Evolutionary conservation across 1,140 invertebrate species (phyloP), one percentile per base, ranked within the genome.

Genomic region (Lordiphosa mommai): DNA sequence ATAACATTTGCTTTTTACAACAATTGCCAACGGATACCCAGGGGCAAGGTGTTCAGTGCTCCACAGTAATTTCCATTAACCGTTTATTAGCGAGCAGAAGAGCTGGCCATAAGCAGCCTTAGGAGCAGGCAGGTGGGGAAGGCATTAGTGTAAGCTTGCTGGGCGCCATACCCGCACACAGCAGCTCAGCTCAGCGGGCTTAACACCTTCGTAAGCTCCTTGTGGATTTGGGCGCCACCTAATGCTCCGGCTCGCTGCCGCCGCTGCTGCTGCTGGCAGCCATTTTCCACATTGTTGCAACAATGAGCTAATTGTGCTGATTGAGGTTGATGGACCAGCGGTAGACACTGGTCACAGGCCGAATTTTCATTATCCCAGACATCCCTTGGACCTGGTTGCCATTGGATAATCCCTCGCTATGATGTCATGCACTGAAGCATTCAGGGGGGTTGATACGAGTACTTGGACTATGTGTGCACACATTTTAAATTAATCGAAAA

Each of bases 401-500:
- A 82, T 84, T 77, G 77, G 77, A 84, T 82, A 77, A 84, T 84
- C 77, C 77, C 13, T 43, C 9, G 3, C 20, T 43, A 7, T 17
- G 20, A 43, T 6, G 10, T 2, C 10, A 5, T 43, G 20, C 20
- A 1, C 20, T 23, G 20, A 23, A 23, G 20, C 20, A 23, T 23
- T 23, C 20, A 23, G 20, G 20, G 20, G 20, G 20, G 20, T 23
- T 23, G 17, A 20, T 20, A 20, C 17, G 17, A 20, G 17, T 20
- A 20, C 17, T 20, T 20, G 20, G 20, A 13, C 38, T 32, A 12
- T 44, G 10, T 16, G 23, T 38, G 4, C 12, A 12, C 29, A 34
- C 61, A 74, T 82, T 79, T 74, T 63, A 80, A 82, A 82, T 79
- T 79, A 79, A 82, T 79, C 76, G 71, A 82, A 80, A 82, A 82